Base-by-base conservation (phyloP, 2,797 vertebrate genomes). In the Bradypodion pumilum region DNA sequence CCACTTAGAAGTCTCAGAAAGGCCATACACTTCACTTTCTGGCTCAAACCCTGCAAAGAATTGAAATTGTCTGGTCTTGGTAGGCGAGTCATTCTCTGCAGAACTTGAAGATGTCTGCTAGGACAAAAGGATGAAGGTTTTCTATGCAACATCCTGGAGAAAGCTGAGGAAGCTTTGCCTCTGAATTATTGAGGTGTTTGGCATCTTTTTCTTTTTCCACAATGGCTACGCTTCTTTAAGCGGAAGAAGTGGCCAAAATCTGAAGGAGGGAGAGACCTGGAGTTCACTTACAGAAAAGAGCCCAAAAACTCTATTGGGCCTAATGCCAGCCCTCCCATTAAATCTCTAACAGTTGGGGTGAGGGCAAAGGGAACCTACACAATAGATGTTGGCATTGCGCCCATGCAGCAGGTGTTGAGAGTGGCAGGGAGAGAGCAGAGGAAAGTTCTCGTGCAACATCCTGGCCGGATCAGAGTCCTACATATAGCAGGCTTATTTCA, bases 371-470 rank as follows among this genome's bases (percentile, higher is more conserved):
- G 93, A 85, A 92, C 92, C 94, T 60, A 2, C 88, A 78, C 91
- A 87, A 93, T 93, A 70, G 89, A 69, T 7, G 88, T 94, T 95
- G 95, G 95, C 95, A 92, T 9, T 85, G 62, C 87, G 95, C 94
- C 94, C 70, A 85, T 25, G 89, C 85, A 94, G 95, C 95, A 95
- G 95, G 94, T 96, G 95, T 94, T 89, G 90, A 76, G 89, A 85
- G 65, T 86, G 37, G 59, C 75, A 2, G 83, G 80, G 86, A 88
- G 82, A 83, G 63, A 46, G 5, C 5, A 80, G 69, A 56, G 63
- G 21, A 70, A 68, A 84, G 90, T 90, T 83, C 91, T 92, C 87
- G 87, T 86, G 29, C 81, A 95, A 95, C 94, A 94, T 87, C 91
- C 4, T 94, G 93, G 92, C 94, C 95, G 95, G 94, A 95, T 92